Evolutionary conservation across 2,113 vertebrate genomes (phyloP), one percentile per base, ranked within the genome.

Genomic region (Arothron firmamentum): DNA sequence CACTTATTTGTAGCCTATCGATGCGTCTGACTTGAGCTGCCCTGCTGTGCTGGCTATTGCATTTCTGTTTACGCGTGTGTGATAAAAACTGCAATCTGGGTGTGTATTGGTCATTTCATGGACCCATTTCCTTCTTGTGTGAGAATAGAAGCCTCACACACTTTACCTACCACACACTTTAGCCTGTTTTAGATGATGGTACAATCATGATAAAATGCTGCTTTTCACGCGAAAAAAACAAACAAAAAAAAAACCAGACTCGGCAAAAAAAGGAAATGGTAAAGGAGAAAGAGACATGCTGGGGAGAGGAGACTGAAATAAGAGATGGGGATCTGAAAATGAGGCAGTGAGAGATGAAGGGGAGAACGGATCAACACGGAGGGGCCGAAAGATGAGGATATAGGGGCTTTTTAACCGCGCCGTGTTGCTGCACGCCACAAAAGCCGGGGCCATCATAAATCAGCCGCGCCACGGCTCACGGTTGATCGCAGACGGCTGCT

Each of bases 381-480:
- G 60, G 57, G 61, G 56, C 18, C 47, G 56, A 78, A 23, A 56
- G 72, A 75, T 18, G 8, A 65, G 20, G 46, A 77, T 50, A 54
- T 52, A 17, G 70, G 65, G 59, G 56, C 67, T 69, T 70, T 77
- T 57, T 49, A 67, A 70, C 63, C 77, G 43, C 62, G 23, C 80
- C 81, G 21, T 84, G 88, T 78, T 71, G 67, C 69, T 59, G 80
- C 83, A 68, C 47, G 80, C 70, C 76, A 81, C 59, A 46, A 62
- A 68, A 70, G 74, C 56, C 65, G 34, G 52, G 23, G 5, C 45
- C 55, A 14, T 70, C 58, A 75, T 70, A 75, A 73, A 84, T 73
- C 73, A 75, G 58, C 55, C 23, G 2, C 0, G 50, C 49, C 17
- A 54, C 4, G 62, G 59, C 62, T 72, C 45, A 13, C 70, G 62